These are phyloP conservation scores for Cardiocondyla obscurior DNA, from an alignment of 1,140 invertebrate species.

Conservation along the genomic window DNA sequence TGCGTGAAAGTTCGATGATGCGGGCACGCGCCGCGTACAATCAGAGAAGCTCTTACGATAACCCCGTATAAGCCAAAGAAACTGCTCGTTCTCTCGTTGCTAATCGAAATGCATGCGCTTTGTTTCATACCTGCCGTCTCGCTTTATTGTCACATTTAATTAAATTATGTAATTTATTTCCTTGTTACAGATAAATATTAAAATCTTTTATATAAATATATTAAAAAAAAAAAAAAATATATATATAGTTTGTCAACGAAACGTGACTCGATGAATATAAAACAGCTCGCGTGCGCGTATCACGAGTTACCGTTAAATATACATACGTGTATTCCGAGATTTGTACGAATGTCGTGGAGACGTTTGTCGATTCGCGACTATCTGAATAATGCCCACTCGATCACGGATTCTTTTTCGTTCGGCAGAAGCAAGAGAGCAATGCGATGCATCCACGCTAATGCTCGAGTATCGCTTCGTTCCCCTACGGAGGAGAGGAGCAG, in stretches of 20 bases:
- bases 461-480: constrained; percentile 1
- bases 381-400: background rate
- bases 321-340: background rate
- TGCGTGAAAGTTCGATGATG: constrained; percentile 78
- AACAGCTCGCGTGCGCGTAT: too few species aligned
- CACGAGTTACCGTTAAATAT: too few species aligned
- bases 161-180: background rate
- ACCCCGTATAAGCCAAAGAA: constrained; percentile 7
- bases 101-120: background rate
- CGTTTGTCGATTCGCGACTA: constrained; percentile 6
- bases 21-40: constrained; percentile 71
- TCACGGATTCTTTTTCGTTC: constrained; percentile 28
- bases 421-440: constrained; percentile 11
- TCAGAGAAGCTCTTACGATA: constrained; percentile 39
- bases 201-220: too few species aligned
- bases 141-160: background rate
- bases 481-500: constrained; percentile 2
- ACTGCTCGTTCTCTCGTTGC: background rate
- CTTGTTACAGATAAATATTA: too few species aligned
- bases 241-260: background rate
- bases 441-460: constrained; percentile 18
- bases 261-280: background rate
- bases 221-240: too few species aligned
- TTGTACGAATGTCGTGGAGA: background rate
- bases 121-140: background rate